These are phyloP conservation scores for Cinclus cinclus DNA, from an alignment of 2,113 vertebrate genomes.

Conservation along the genomic window DNA sequence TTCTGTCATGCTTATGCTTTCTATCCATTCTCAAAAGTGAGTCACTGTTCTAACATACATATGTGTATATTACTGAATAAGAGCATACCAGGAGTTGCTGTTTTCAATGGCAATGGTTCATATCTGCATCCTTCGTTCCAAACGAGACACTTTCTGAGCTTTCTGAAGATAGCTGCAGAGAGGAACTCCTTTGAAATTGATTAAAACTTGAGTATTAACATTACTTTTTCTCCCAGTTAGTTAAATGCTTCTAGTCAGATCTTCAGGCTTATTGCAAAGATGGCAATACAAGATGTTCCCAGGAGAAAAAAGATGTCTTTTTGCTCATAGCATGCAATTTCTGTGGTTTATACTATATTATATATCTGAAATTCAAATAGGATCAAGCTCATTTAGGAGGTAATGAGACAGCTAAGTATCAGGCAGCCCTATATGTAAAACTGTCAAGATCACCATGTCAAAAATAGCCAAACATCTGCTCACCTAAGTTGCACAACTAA, in stretches of 20 bases:
- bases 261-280: not conserved
- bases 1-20: not conserved
- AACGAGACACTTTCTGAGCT: not conserved
- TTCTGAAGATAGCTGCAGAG: not conserved
- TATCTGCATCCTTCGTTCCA: not conserved
- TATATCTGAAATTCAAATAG: not conserved
- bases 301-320: not conserved
- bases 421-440: not conserved
- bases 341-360: not conserved
- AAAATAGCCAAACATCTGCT: constrained; percentile 1
- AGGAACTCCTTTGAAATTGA: not conserved
- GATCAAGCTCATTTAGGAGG: not conserved
- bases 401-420: not conserved
- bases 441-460: not conserved
- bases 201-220: not conserved
- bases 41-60: not conserved
- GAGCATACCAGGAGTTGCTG: fast-evolving
- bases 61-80: not conserved
- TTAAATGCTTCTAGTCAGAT: not conserved
- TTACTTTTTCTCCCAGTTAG: not conserved
- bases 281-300: not conserved
- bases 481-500: not conserved
- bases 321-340: not conserved
- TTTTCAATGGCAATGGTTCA: not conserved
- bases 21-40: not conserved